phyloP scores from a whole-genome alignment of 2,797 vertebrate genomes.

The Poliocrania exsul region DNA sequence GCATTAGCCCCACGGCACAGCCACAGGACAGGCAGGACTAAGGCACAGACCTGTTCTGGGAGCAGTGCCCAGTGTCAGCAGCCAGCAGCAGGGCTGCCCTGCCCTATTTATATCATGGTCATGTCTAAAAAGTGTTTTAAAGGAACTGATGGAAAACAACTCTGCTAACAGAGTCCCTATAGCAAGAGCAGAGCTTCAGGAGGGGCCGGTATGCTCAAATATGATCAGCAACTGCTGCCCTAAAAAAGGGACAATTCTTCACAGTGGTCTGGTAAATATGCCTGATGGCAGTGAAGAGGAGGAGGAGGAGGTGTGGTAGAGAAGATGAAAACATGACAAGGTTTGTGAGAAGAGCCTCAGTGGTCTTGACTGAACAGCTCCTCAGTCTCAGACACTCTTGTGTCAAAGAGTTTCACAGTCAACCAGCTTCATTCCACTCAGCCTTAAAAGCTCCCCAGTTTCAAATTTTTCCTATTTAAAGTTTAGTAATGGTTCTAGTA shows the following conservation, averaged over 20 bases:
- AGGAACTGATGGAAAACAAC: neutral
- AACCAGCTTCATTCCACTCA: neutral
- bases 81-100: neutral
- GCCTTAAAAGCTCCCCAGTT: neutral
- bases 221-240: neutral
- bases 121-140: neutral
- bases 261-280: neutral
- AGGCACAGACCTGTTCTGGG: slow-evolving; percentile 7
- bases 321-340: neutral
- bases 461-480: neutral
- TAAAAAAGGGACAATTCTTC: neutral
- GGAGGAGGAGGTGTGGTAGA: neutral
- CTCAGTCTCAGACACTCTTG: neutral
- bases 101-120: neutral
- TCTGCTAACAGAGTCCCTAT: neutral
- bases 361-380: neutral
- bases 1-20: fast-evolving
- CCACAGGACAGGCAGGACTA: neutral
- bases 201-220: neutral
- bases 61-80: neutral
- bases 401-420: neutral
- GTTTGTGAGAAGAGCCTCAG: neutral
- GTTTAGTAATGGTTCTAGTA: neutral
- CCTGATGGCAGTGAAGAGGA: neutral
- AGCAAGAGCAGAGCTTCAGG: neutral